Base-by-base conservation (phyloP, 2,888 invertebrate genomes). In the Phortica okadai region DNA sequence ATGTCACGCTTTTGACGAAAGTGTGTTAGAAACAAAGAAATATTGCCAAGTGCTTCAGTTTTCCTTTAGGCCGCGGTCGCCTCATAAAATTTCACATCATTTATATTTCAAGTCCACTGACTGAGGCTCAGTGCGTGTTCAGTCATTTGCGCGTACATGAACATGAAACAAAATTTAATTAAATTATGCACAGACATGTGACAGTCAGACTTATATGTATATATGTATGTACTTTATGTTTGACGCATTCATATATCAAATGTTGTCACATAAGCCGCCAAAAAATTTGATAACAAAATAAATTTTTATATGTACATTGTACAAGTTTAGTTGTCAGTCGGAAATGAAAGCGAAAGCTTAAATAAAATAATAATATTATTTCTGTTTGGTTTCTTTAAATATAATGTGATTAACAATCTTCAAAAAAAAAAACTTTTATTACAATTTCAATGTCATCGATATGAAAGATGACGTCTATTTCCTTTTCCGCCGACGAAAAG, bases 401-500 rank as follows among this genome's bases (percentile, higher is more conserved):
- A 50, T 6, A 6, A 50, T 50, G 50, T 50, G 50, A 3, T 50
- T 50, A 50, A 6, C 50, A 2, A 14, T 50, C 3, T 50, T 50
- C 50, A 50, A 50, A 50, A 50, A 14, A 50, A 8, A 8, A 2
- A 3, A 6, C 50, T 6, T 50, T 50, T 50, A 50, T 50, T 50
- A 50, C 10, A 50, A 11, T 50, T 50, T 50, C 50, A 50, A 50
- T 50, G 50, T 50, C 50, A 50, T 14, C 14, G 50, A 11, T 50
- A 11, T 50, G 14, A 50, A 50, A 50, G 50, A 50, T 50, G 50
- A 14, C 14, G 14, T 14, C 50, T 14, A 50, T 50, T 50, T 50
- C 50, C 66, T n/a, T 33, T 66, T 33, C 66, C 41, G 42, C 16
- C 62, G 16, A 62, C 21, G 16, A 62, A 62, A 33, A 62, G 50